Conservation (phyloP, 1,140 invertebrate genomes). For the Drosophila bipectinata region DNA sequence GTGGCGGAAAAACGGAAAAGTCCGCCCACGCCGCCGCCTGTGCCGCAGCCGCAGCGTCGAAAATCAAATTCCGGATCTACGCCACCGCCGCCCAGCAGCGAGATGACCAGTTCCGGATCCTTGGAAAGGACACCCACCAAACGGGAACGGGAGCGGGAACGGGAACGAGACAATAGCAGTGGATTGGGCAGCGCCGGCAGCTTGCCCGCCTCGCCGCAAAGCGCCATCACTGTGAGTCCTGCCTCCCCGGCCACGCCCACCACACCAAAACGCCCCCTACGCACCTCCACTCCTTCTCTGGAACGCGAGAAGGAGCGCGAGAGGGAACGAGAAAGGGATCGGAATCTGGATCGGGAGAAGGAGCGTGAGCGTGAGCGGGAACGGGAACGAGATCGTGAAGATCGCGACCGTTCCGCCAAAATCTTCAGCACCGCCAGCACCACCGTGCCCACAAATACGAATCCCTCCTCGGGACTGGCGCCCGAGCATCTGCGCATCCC, state of each 20-base stretch:
- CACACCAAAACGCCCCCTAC: constrained; percentile 61
- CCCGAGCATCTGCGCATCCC: constrained; percentile 74
- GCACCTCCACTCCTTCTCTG: constrained; percentile 72
- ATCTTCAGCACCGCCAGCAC: constrained; percentile 68
- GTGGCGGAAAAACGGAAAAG: constrained; percentile 83
- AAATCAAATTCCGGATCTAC: constrained; percentile 50
- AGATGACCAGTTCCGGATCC: constrained; percentile 54
- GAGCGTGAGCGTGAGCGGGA: constrained; percentile 22
- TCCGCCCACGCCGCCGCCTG: constrained; percentile 62
- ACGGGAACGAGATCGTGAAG: constrained; percentile 21
- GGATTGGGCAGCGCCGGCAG: constrained; percentile 65
- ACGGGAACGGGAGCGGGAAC: constrained; percentile 35
- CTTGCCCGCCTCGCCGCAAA: constrained; percentile 71
- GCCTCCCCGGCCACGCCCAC: constrained; percentile 47
- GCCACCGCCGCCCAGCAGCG: constrained; percentile 2
- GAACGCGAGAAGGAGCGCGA: constrained; percentile 33
- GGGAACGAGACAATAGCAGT: constrained; percentile 56
- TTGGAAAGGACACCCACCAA: constrained; percentile 60
- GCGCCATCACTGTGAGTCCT: constrained; percentile 55
- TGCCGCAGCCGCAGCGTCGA: constrained; percentile 60
- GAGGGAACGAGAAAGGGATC: constrained; percentile 10
- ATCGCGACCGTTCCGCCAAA: constrained; percentile 28
- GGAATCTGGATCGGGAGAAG: constrained; percentile 7
- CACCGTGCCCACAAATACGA: constrained; percentile 71
- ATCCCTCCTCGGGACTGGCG: constrained; percentile 34